Evolutionary conservation across 2,113 vertebrate genomes (phyloP).

Genomic region (Hydrochoerus hydrochaeris): DNA sequence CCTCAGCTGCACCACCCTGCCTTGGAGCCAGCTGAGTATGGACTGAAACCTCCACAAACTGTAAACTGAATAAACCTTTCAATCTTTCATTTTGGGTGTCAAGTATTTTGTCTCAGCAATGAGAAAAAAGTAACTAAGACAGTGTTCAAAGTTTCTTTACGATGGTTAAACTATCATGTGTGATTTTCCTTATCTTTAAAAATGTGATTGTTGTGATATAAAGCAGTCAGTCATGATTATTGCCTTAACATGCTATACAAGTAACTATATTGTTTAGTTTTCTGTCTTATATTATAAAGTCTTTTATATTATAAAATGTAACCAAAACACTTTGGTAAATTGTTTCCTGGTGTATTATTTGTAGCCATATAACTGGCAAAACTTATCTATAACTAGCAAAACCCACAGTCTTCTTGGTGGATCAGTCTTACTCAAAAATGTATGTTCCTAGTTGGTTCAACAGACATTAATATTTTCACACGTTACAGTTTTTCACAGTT

Average conservation of each 20-base stretch:
- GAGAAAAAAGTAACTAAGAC: too few relatives aligned
- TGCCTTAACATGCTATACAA: background rate
- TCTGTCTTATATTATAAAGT: too few relatives aligned
- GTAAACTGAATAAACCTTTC: too few relatives aligned
- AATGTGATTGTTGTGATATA: background rate
- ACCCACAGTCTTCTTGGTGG: background rate
- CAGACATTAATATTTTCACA: background rate
- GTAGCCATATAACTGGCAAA: background rate
- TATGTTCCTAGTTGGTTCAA: background rate
- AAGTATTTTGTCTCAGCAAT: too few relatives aligned
- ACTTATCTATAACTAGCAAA: too few relatives aligned
- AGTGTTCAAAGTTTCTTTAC: too few relatives aligned
- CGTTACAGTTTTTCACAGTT: background rate
- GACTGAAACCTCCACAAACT: too few relatives aligned
- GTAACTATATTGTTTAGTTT: background rate
- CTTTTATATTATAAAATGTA: background rate
- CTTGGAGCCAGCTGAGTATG: too few relatives aligned
- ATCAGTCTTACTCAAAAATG: background rate
- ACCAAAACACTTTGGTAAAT: background rate
- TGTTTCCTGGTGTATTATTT: background rate
- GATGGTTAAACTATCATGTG: background rate
- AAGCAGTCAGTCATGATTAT: background rate
- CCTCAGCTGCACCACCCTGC: too few relatives aligned
- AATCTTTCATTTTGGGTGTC: too few relatives aligned
- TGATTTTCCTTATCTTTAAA: background rate